Conservation (phyloP, 2,113 vertebrate genomes). For the Picathartes gymnocephalus region DNA sequence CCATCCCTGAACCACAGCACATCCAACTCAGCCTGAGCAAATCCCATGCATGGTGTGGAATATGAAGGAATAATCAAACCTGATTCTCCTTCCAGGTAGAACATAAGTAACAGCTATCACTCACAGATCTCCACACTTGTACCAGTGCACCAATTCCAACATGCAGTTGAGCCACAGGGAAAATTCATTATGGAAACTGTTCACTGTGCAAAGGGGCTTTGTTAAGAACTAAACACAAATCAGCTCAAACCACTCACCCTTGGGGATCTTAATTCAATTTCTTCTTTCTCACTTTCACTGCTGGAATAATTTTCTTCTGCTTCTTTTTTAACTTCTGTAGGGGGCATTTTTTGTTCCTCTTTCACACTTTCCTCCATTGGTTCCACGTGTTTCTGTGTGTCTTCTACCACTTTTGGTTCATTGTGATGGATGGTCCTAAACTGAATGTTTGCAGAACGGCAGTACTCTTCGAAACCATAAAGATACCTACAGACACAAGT, state of each 20-base stretch:
- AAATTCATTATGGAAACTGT: background rate
- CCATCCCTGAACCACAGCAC: background rate
- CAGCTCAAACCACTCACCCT: slow-evolving; percentile 76
- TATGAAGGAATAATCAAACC: background rate
- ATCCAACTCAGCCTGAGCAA: background rate
- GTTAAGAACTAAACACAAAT: background rate
- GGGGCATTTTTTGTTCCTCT: slow-evolving; percentile 67
- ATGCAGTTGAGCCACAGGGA: background rate
- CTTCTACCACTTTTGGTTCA: slow-evolving; percentile 76
- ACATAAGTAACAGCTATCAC: background rate
- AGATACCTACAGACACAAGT: slow-evolving; percentile 82
- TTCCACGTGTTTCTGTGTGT: slow-evolving; percentile 62
- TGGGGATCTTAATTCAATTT: slow-evolving; percentile 77
- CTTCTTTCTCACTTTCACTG: slow-evolving; percentile 82
- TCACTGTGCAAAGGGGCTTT: background rate
- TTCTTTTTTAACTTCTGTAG: slow-evolving; percentile 71
- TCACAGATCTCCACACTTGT: background rate
- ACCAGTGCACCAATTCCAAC: background rate
- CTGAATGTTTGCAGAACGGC: slow-evolving; percentile 91
- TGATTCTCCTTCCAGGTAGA: background rate
- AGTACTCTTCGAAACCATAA: slow-evolving; percentile 97
- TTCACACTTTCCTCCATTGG: slow-evolving; percentile 72
- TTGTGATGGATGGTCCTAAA: slow-evolving; percentile 98
- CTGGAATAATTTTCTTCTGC: slow-evolving; percentile 77
- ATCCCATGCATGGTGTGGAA: background rate